Conservation (phyloP, 2,113 vertebrate species). For the Poicephalus gulielmi region DNA sequence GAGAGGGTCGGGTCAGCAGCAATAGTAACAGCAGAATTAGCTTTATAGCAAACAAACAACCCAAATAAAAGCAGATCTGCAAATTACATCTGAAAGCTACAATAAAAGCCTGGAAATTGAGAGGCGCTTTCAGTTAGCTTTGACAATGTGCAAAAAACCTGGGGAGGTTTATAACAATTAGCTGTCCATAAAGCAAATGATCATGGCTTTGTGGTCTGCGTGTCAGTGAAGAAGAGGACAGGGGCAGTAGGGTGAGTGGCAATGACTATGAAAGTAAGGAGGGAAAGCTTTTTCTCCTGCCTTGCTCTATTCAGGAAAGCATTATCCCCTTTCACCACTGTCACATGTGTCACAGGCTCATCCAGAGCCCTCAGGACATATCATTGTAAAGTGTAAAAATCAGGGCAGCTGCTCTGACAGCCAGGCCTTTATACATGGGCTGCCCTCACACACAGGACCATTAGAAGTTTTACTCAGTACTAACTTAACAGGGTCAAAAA, state of each 20-base stretch:
- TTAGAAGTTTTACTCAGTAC: background rate
- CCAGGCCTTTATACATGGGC: background rate
- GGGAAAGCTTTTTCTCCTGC: background rate
- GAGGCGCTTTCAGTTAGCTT: background rate
- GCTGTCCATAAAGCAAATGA: background rate
- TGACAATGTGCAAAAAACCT: background rate
- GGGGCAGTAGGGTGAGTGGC: background rate
- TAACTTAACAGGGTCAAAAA: background rate
- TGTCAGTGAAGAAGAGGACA: background rate
- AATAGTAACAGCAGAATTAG: background rate
- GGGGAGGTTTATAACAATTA: background rate
- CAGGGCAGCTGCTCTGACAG: background rate
- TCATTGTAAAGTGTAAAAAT: background rate
- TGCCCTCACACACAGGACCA: background rate
- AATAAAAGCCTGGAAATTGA: background rate
- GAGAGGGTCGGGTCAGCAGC: background rate
- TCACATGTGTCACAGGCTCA: background rate
- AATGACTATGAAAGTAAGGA: background rate
- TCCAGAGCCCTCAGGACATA: background rate
- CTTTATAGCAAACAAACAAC: background rate
- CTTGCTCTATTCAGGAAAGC: background rate
- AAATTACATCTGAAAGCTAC: background rate
- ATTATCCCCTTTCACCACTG: background rate
- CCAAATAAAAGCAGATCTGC: background rate
- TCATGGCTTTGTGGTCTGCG: background rate